phyloP scores from a whole-genome alignment of 2,113 vertebrate genomes.

The Alligator mississippiensis region DNA sequence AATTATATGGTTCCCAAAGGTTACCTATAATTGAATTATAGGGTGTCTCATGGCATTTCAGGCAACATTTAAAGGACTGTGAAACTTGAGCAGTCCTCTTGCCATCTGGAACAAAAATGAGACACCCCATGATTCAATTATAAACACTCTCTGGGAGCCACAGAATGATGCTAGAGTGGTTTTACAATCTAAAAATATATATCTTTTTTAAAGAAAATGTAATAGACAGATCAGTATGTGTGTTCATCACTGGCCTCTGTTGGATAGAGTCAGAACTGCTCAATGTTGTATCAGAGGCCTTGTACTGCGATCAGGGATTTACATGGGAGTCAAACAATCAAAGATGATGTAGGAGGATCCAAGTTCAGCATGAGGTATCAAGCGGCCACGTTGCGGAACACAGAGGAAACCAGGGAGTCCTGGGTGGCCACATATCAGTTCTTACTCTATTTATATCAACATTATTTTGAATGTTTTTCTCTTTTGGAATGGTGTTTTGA shows the following conservation, averaged over 20 bases:
- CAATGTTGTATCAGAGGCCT: background rate
- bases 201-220: background rate
- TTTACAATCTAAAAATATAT: background rate
- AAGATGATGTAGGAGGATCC: background rate
- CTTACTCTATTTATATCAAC: background rate
- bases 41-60: constrained; percentile 17
- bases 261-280: background rate
- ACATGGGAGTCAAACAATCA: constrained; percentile 16
- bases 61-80: constrained; percentile 13
- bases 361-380: background rate
- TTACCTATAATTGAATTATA: constrained; percentile 3
- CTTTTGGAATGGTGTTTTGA: background rate
- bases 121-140: background rate
- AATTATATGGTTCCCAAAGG: constrained; percentile 29
- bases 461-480: background rate
- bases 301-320: background rate
- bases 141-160: constrained; percentile 9
- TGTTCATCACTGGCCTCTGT: background rate
- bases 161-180: background rate
- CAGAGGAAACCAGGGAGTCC: background rate
- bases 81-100: constrained; percentile 3
- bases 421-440: background rate
- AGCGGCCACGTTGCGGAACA: background rate
- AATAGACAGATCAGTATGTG: background rate
- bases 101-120: background rate